Base-by-base conservation (phyloP, 1,140 invertebrate species). In the Cataglyphis hispanica region DNA sequence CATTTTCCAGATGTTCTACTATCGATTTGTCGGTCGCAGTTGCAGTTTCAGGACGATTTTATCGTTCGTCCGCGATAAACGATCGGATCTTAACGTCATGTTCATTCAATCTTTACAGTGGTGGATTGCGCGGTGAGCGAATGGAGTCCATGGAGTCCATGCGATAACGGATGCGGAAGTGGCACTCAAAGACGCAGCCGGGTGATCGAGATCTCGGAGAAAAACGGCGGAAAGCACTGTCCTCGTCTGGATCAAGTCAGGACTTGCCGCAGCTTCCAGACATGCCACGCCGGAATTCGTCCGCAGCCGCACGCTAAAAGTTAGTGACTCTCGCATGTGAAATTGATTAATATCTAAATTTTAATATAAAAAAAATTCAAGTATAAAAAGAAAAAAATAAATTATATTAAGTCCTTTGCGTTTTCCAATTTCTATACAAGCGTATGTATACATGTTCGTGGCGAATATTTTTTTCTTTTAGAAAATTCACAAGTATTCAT, bases 141-240 rank as follows among this genome's bases (percentile, higher is more conserved):
- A 19, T 98, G 97, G 97, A 96, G 96, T 6, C 94, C 96, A 1
- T 98, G 98, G 98, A 96, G 97, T 8, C 95, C 96, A 0, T 98
- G 98, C 92, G 97, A 97, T 92, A 96, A 96, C 1, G 96, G 96
- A 74, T 98, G 98, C 91, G 98, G 97, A 50, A 95, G 96, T 3
- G 97, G 97, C 11, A 96, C 96, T 88, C 98, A 97, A 97, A 96
- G 96, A 34, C 95, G 98, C 56, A 95, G 95, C 7, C 94, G 98
- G 13, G 94, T 94, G 43, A 95, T 98, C 19, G 87, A 96, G 25
- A 95, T 96, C 40, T 95, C 96, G 19, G 96, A 97, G 1, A 96
- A 96, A 60, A 98, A 98, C 91, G 97, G 97, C 0, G 98, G 98
- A 78, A 96, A 95, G 86, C 96, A 97, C 86, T 98, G 97, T 93